Evolutionary conservation across 2,888 invertebrate genomes (phyloP).

Genomic region (Tromatobia lineatoria): DNA sequence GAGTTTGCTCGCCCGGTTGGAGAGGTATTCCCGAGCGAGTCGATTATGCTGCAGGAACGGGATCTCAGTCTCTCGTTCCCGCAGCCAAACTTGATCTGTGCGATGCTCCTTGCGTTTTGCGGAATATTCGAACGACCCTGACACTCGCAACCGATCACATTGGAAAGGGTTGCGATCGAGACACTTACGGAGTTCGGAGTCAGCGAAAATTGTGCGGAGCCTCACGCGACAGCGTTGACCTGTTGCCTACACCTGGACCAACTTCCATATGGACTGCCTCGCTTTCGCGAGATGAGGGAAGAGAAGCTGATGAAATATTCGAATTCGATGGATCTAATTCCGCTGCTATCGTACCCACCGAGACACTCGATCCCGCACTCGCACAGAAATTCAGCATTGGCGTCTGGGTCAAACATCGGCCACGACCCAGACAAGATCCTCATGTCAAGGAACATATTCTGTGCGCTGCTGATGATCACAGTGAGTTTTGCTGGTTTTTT

Average conservation of each 20-base stretch:
- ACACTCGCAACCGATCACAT: slow-evolving; percentile 94
- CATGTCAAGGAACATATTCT: slow-evolving; percentile 98
- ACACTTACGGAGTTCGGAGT: slow-evolving; percentile 95
- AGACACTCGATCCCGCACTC: slow-evolving; percentile 91
- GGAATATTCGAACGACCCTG: slow-evolving; percentile 88
- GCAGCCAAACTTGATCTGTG: slow-evolving; percentile 90
- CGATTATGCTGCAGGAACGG: slow-evolving; percentile 93
- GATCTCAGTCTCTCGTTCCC: slow-evolving; percentile 93
- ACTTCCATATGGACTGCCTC: slow-evolving; percentile 87
- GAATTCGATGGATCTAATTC: slow-evolving; percentile 97
- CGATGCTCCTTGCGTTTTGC: slow-evolving; percentile 87
- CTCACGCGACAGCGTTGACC: slow-evolving; percentile 93
- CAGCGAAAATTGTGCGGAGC: slow-evolving; percentile 95
- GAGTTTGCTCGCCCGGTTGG: slow-evolving; percentile 86
- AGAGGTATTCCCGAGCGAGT: slow-evolving; percentile 93
- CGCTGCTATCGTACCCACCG: slow-evolving; percentile 93
- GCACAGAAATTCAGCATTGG: slow-evolving; percentile 95
- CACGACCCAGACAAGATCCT: slow-evolving; percentile 92
- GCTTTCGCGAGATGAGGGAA: slow-evolving; percentile 88
- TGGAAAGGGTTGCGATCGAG: slow-evolving; percentile 98
- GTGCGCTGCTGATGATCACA: slow-evolving; percentile 98
- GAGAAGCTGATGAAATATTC: slow-evolving; percentile 96
- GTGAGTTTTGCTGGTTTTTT: slow-evolving; percentile 88
- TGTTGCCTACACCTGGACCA: slow-evolving; percentile 92
- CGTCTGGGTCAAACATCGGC: slow-evolving; percentile 98